phyloP scores from a whole-genome alignment of 2,888 invertebrate genomes.

The Apantesis nais region DNA sequence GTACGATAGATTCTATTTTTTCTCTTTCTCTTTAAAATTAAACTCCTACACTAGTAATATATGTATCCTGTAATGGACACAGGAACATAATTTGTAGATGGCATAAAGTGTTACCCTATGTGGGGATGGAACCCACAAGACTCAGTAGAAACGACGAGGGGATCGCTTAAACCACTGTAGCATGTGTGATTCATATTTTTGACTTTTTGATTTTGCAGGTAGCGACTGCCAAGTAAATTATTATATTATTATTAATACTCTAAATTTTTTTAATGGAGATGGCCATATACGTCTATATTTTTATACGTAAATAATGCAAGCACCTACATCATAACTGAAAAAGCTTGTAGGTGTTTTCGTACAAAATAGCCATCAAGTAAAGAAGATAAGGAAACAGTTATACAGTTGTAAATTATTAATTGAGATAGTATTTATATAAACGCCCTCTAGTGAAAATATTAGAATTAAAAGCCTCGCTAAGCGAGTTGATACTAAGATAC shows the following conservation, averaged over 20 bases:
- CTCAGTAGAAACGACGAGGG: background rate
- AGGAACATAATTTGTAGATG: background rate
- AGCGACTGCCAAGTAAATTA: background rate
- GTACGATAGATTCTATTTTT: no score
- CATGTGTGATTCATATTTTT: background rate
- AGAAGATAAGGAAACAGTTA: background rate
- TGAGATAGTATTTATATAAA: slow-evolving; percentile 1
- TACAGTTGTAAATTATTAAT: background rate
- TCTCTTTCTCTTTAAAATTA: no score
- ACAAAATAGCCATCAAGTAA: background rate
- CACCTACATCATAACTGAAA: background rate
- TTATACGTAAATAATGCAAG: background rate
- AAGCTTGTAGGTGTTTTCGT: background rate
- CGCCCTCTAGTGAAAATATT: slow-evolving; percentile 33
- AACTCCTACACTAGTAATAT: no score
- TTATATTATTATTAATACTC: no score
- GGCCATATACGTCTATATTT: no score
- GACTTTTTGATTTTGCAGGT: background rate
- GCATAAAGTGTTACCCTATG: background rate
- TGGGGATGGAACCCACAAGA: background rate
- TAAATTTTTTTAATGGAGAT: background rate
- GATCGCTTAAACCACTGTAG: background rate
- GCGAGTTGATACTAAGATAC: background rate
- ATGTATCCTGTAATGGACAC: background rate
- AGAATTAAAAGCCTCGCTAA: slow-evolving; percentile 4